Evolutionary conservation across 2,113 vertebrate genomes (phyloP).

Genomic region (Nibea coibor): DNA sequence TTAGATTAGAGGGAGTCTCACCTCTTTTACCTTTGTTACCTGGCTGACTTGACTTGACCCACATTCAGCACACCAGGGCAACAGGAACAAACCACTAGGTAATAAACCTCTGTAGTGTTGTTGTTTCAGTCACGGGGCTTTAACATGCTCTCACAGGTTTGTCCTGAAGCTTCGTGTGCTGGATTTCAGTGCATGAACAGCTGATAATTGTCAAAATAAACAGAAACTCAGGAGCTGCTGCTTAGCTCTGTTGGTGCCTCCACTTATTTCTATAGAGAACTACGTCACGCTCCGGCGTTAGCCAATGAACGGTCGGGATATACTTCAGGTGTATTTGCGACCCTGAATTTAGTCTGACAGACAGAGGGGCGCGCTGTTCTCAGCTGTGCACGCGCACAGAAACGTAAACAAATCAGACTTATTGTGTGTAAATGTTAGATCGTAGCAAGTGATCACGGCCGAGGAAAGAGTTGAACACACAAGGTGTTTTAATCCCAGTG

Average conservation of each 20-base stretch:
- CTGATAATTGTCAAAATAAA: too few relatives aligned
- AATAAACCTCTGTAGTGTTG: neutral
- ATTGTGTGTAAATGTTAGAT: accelerated
- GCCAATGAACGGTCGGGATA: constrained; percentile 16
- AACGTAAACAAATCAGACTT: neutral
- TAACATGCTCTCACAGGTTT: too few relatives aligned
- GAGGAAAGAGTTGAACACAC: neutral
- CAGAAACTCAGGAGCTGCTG: too few relatives aligned
- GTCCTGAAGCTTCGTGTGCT: too few relatives aligned
- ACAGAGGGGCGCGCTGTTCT: neutral
- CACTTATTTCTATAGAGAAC: neutral
- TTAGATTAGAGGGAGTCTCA: neutral
- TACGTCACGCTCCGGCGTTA: constrained; percentile 6
- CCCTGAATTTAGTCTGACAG: constrained; percentile 39
- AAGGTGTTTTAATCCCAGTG: neutral
- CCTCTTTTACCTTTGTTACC: neutral
- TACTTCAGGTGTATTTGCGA: accelerated
- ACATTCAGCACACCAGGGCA: neutral
- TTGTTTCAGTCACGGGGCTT: neutral
- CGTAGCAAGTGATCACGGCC: neutral
- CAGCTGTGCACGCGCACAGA: neutral
- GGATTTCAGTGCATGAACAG: neutral
- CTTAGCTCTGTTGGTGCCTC: neutral
- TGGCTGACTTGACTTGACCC: neutral
- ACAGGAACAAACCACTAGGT: neutral